Evolutionary conservation across 2,888 invertebrate species (phyloP).

Genomic region (Frankliniella fusca): DNA sequence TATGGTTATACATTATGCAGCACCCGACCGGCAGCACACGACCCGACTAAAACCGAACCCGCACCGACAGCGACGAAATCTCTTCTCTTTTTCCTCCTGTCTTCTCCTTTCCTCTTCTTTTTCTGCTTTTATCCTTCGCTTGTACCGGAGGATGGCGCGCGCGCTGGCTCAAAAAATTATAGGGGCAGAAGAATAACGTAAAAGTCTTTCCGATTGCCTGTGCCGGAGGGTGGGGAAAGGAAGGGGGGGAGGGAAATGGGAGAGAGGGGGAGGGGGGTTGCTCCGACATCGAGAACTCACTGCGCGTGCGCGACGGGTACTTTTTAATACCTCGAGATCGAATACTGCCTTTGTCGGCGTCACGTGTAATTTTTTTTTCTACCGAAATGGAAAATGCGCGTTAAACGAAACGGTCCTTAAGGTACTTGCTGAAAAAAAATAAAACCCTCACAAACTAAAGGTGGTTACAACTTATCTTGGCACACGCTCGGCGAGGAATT

Average conservation of each 20-base stretch:
- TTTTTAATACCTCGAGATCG: too few relatives aligned
- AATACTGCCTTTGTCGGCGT: too few relatives aligned
- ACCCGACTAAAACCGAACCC: neutral
- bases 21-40: neutral
- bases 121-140: neutral
- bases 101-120: neutral
- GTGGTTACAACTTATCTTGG: too few relatives aligned
- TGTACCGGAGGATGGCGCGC: neutral
- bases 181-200: neutral
- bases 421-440: too few relatives aligned
- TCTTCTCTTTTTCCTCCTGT: neutral
- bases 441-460: too few relatives aligned
- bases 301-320: neutral
- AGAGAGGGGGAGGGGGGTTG: neutral
- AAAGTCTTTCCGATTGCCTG: neutral
- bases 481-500: too few relatives aligned
- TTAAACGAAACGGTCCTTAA: too few relatives aligned
- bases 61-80: neutral
- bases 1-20: slow-evolving; percentile 24
- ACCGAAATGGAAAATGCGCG: too few relatives aligned
- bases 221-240: neutral
- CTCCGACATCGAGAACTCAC: neutral
- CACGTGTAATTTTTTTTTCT: too few relatives aligned
- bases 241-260: neutral
- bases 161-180: slow-evolving; percentile 19